Conservation (phyloP, 2,113 vertebrate species). For the Ciconia boyciana region DNA sequence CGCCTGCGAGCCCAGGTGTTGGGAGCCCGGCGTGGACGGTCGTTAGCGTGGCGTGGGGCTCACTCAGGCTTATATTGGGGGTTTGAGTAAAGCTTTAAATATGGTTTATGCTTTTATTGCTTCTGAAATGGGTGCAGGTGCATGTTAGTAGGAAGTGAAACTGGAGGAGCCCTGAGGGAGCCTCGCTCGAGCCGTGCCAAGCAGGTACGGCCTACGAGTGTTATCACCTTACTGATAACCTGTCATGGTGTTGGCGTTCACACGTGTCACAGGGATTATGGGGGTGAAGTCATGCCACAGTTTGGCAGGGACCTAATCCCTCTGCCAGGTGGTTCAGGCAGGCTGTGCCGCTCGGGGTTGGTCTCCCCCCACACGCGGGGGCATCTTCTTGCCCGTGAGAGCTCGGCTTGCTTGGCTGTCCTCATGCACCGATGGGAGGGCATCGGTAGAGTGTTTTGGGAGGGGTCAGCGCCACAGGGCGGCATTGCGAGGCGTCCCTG, state of each 20-base stretch:
- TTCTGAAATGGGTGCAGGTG: conserved; percentile 59
- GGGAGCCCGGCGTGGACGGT: neutral
- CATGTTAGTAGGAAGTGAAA: conserved; percentile 49
- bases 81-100: conserved; percentile 24
- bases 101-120: conserved; percentile 23
- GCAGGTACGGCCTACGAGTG: conserved; percentile 1
- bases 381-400: neutral
- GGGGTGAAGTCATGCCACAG: neutral
- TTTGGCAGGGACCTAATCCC: neutral
- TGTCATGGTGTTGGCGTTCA: neutral
- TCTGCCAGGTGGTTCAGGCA: neutral
- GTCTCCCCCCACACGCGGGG: fast-evolving
- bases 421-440: fast-evolving
- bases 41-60: fast-evolving
- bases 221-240: conserved; percentile 24
- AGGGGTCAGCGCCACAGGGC: neutral
- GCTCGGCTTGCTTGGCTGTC: neutral
- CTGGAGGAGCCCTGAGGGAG: conserved; percentile 10
- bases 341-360: neutral
- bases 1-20: neutral
- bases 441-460: neutral
- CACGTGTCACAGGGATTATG: neutral
- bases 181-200: conserved; percentile 6
- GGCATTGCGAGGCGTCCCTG: too few relatives aligned
- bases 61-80: neutral